phyloP scores from a whole-genome alignment of 2,113 vertebrate species.

The Fregetta grallaria region DNA sequence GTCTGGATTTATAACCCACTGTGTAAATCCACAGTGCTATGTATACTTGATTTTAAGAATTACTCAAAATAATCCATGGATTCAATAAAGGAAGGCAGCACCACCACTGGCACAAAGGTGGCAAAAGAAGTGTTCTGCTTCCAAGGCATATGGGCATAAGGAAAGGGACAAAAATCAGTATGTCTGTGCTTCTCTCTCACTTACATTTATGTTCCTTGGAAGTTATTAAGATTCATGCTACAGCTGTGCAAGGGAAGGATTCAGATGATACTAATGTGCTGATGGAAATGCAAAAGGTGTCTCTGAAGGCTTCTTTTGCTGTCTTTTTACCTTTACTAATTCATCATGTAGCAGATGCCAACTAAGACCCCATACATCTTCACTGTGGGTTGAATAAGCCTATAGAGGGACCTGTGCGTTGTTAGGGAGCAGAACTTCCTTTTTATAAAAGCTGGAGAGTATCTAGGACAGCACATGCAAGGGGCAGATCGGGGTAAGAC shows the following conservation, averaged over 20 bases:
- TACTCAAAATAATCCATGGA: not conserved
- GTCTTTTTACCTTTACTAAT: not conserved
- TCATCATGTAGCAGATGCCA: not conserved
- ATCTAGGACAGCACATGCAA: not conserved
- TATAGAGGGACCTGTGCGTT: not conserved
- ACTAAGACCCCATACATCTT: not conserved
- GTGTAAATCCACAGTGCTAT: not conserved
- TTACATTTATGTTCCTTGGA: not conserved
- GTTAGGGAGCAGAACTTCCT: not conserved
- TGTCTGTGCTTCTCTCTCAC: not conserved
- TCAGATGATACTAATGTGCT: not conserved
- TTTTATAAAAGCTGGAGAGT: not conserved
- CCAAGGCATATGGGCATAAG: not conserved
- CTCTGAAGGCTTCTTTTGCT: not conserved
- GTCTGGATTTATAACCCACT: not conserved
- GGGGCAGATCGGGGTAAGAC: not conserved
- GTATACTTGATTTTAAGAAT: not conserved
- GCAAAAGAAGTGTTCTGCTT: not conserved
- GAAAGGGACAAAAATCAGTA: not conserved
- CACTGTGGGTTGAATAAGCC: not conserved
- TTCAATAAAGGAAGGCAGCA: not conserved
- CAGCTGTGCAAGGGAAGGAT: not conserved
- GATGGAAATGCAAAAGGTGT: not conserved
- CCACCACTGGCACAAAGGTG: not conserved
- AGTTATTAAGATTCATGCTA: not conserved